Conservation (phyloP, 2,113 vertebrate species). For the Epinephelus cyanopodus region DNA sequence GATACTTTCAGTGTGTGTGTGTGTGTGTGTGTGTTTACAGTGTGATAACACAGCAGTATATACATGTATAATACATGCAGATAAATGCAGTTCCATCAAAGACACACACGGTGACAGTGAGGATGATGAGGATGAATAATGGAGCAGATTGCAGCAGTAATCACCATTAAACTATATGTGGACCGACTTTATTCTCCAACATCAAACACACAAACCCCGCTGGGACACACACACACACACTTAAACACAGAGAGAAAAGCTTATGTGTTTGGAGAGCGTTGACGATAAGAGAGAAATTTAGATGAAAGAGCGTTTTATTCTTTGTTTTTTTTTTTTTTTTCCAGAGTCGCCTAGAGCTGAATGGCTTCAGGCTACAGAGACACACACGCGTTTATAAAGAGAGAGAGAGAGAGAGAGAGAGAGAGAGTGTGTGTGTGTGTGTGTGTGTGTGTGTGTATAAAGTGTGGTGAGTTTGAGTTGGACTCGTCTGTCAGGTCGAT, state of each 20-base stretch:
- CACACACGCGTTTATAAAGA: conserved; percentile 1
- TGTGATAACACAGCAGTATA: too few relatives aligned
- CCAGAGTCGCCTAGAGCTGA: conserved; percentile 62
- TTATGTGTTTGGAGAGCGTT: conserved; percentile 62
- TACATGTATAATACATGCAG: background rate
- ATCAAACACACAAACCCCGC: conserved; percentile 69
- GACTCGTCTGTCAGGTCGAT: conserved; percentile 41
- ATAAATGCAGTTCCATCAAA: conserved; percentile 7
- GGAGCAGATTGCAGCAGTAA: conserved; percentile 67
- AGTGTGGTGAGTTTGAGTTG: background rate
- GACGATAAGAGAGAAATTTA: conserved; percentile 78
- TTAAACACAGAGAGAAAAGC: conserved; percentile 48
- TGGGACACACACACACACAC: conserved; percentile 53
- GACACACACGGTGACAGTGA: conserved; percentile 18
- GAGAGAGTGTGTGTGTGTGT: background rate
- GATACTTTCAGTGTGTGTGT: too few relatives aligned
- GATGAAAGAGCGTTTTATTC: conserved; percentile 75
- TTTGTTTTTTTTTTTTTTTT: conserved; percentile 54
- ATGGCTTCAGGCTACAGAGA: conserved; percentile 65
- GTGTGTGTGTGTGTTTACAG: too few relatives aligned
- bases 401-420: too few relatives aligned
- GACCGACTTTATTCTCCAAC: conserved; percentile 70
- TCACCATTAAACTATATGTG: conserved; percentile 74
- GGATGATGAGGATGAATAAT: conserved; percentile 63
- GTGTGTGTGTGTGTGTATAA: background rate